Evolutionary conservation across 2,113 vertebrate species (phyloP).

Genomic region (Boulengeromyrus knoepffleri): DNA sequence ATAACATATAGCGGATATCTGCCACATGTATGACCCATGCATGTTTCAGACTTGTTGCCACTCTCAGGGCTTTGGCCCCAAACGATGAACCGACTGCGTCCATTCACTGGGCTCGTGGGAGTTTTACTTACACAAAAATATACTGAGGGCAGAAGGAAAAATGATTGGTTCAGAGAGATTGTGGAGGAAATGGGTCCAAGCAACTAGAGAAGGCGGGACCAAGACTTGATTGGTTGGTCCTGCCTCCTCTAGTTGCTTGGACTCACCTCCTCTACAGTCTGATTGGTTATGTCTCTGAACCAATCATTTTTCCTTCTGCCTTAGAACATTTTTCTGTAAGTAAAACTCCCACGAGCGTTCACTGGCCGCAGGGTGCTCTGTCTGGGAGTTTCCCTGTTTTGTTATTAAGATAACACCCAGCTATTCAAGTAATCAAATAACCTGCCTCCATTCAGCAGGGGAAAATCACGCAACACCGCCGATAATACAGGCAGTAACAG

Average conservation of each 20-base stretch:
- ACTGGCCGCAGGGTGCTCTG: constrained; percentile 14
- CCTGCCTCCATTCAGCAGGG: background rate
- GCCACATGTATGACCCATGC: background rate
- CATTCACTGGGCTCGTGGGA: background rate
- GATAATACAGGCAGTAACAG: background rate
- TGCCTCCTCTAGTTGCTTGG: too few species aligned
- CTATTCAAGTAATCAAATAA: background rate
- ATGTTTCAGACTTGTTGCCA: background rate
- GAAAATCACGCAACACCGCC: background rate
- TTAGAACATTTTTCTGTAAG: too few species aligned
- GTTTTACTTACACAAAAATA: too few species aligned
- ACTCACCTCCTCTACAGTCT: too few species aligned
- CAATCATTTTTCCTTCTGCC: too few species aligned
- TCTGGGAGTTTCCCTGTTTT: background rate
- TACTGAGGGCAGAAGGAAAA: too few species aligned
- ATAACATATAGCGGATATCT: constrained; percentile 19
- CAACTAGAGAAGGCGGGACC: too few species aligned
- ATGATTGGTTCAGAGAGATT: too few species aligned
- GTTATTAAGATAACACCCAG: background rate
- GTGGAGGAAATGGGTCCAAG: too few species aligned
- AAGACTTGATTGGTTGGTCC: too few species aligned
- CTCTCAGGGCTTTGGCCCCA: background rate
- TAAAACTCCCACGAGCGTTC: background rate
- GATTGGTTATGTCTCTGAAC: too few species aligned
- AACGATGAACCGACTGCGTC: background rate